phyloP scores from a whole-genome alignment of 2,888 invertebrate genomes.

The Sipha maydis region DNA sequence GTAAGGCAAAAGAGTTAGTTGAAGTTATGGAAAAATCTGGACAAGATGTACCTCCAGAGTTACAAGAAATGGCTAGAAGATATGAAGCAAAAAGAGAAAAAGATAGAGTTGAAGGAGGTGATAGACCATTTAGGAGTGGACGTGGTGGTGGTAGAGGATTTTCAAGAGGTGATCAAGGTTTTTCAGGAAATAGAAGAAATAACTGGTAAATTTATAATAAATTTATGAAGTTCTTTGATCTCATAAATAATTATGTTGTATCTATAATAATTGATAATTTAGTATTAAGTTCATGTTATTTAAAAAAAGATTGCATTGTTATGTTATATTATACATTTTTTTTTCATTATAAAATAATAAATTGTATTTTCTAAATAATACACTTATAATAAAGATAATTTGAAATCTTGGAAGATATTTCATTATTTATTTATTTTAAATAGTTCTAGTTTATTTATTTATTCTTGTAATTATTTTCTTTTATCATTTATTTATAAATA shows the following conservation, averaged over 20 bases:
- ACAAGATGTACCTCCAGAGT: conserved; percentile 81
- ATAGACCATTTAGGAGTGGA: conserved; percentile 68
- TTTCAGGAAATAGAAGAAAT: conserved; percentile 61
- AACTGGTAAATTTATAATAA: conserved; percentile 20
- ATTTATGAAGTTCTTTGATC: not conserved
- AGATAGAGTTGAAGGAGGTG: conserved; percentile 71
- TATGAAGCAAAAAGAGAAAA: conserved; percentile 76
- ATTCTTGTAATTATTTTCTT: too few species aligned
- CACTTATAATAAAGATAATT: not conserved
- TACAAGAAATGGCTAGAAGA: conserved; percentile 80
- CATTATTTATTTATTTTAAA: too few species aligned
- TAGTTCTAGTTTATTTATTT: too few species aligned
- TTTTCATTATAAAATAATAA: not conserved
- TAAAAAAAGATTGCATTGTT: conserved; percentile 1
- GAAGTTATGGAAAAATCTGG: conserved; percentile 86
- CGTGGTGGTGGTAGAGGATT: conserved; percentile 67
- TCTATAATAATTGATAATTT: not conserved
- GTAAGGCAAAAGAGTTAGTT: conserved; percentile 82
- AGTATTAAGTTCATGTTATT: not conserved
- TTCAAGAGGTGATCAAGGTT: conserved; percentile 65
- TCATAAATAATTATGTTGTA: not conserved
- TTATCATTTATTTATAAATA: too few species aligned
- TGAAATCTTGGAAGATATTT: not conserved
- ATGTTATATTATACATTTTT: not conserved
- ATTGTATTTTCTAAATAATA: not conserved